Base-by-base conservation (phyloP, 2,797 vertebrate genomes). In the Bradypodion ventrale region DNA sequence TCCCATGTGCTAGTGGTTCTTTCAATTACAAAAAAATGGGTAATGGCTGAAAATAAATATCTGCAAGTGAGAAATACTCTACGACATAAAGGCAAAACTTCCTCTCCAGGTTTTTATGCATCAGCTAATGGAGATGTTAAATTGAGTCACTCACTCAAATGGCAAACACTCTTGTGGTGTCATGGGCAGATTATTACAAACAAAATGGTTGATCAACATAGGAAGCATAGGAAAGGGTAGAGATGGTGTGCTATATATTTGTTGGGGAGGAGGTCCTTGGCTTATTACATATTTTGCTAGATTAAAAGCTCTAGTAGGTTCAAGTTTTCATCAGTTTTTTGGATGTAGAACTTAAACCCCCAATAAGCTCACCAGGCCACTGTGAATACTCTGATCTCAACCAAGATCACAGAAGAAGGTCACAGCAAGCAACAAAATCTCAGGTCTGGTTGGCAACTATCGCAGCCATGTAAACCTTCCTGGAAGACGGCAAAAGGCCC, bases 41-140 rank as follows among this genome's bases (percentile, higher is more conserved):
- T 89, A 89, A 90, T 89, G 85, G 77, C 88, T 83, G 76, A 46
- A 92, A 59, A 87, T 90, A 88, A 90, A 93, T 91, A 90, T 93
- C 92, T 93, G 87, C 83, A 60, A 62, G 75, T 0, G 76, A 82
- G 88, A 90, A 87, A 80, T 23, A 21, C 32, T 89, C 89, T 84
- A 49, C 83, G 63, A 21, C 76, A 46, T 5, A 5, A 75, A 83
- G 0, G 0, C 16, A 52, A n/a, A 13, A 80, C 80, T 82, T 86
- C 32, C 68, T 87, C 32, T 78, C 78, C 25, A 8, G 32, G 0
- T 7, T 3, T 46, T 86, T 84, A 69, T 2, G 42, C 80, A 80
- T 37, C 19, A 1, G 0, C 25, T 2, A 13, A 3, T 0, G 29
- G 32, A 80, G 59, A 82, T 19, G 25, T 40, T 15, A 37, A 0